These are phyloP conservation scores for Oryzias woworae DNA, from an alignment of 2,113 vertebrate species.

Conservation along the genomic window DNA sequence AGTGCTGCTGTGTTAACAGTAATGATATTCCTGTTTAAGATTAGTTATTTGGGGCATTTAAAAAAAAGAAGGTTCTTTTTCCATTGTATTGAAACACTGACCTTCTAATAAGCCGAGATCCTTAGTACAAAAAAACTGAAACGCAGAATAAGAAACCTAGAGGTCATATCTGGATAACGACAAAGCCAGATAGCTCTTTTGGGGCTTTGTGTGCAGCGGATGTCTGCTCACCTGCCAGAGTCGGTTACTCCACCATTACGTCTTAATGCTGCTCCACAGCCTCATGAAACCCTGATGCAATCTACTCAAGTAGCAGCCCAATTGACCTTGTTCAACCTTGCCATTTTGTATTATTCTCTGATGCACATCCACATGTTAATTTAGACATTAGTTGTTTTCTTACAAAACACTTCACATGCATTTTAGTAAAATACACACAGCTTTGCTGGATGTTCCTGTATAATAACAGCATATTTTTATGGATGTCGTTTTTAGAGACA, in stretches of 20 bases:
- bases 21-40: constrained; percentile 41
- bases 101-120: constrained; percentile 6
- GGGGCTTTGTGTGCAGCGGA: constrained; percentile 25
- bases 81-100: neutral
- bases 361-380: constrained; percentile 5
- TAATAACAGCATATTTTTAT: too few relatives aligned
- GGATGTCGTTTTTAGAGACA: neutral
- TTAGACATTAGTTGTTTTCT: neutral
- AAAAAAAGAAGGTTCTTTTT: constrained; percentile 9
- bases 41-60: constrained; percentile 8
- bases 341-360: constrained; percentile 14
- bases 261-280: constrained; percentile 55
- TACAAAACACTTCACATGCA: neutral
- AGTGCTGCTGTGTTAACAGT: constrained; percentile 8
- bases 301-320: constrained; percentile 34
- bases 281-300: constrained; percentile 48
- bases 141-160: constrained; percentile 6
- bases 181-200: constrained; percentile 1
- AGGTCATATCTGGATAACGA: constrained; percentile 5
- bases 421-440: neutral
- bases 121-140: neutral
- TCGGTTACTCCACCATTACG: constrained; percentile 22
- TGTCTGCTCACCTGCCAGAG: constrained; percentile 44
- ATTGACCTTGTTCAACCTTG: constrained; percentile 56
- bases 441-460: neutral